Percentiles rank a stretch among this genome's conserved stretches.
Conservation (phyloP, 2,888 invertebrate species). For the Bugula neritina region DNA sequence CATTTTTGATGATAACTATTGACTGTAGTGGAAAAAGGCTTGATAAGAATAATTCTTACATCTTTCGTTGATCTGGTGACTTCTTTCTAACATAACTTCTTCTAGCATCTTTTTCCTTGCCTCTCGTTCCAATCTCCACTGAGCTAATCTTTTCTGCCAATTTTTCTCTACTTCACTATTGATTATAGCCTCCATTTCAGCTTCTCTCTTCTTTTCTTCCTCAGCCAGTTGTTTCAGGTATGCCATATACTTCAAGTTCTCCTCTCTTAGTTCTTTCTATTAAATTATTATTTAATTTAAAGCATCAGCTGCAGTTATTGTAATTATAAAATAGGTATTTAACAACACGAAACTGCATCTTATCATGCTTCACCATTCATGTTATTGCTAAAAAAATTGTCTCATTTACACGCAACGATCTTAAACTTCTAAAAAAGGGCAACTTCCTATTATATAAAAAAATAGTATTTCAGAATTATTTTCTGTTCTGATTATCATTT, state of each 20-base stretch:
- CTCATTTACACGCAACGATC: too few relatives aligned
- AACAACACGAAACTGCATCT: too few relatives aligned
- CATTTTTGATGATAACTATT: too few relatives aligned
- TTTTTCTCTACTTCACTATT: constrained; percentile 48
- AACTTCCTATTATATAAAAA: too few relatives aligned
- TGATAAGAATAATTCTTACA: too few relatives aligned
- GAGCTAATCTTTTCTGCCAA: constrained; percentile 50
- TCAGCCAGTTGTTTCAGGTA: constrained; percentile 44
- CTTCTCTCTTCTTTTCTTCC: constrained; percentile 44
- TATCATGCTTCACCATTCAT: too few relatives aligned
- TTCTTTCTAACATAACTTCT: constrained; percentile 44
- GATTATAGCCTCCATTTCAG: constrained; percentile 45
- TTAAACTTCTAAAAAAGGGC: too few relatives aligned
- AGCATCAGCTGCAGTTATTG: not conserved
- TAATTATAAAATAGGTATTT: too few relatives aligned
- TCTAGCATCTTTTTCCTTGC: constrained; percentile 46
- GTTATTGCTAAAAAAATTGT: too few relatives aligned
- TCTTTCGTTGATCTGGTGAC: constrained; percentile 46
- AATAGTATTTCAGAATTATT: too few relatives aligned
- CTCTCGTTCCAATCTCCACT: constrained; percentile 46
- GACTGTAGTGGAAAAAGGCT: too few relatives aligned
- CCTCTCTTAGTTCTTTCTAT: constrained; percentile 48
- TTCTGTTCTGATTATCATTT: too few relatives aligned
- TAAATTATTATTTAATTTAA: constrained; percentile 26
- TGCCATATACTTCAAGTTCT: constrained; percentile 47